These are phyloP conservation scores for Acanthisitta chloris DNA, from an alignment of 2,113 vertebrate genomes.

Conservation along the genomic window DNA sequence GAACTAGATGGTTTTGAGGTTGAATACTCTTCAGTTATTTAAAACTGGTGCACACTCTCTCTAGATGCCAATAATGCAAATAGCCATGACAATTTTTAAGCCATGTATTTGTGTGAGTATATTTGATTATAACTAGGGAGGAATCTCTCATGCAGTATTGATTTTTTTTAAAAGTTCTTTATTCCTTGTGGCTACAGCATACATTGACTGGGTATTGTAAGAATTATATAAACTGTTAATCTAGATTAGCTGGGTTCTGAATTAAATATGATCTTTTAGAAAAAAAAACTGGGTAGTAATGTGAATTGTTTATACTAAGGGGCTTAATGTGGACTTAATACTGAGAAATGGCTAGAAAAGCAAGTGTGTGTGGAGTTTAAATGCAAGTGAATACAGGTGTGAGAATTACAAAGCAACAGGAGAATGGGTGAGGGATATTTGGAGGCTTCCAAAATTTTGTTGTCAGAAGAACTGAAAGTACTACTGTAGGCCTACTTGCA, in stretches of 20 bases:
- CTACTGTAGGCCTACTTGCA: not conserved
- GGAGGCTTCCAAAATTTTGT: not conserved
- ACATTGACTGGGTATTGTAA: not conserved
- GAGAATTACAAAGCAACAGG: not conserved
- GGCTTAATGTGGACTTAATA: not conserved
- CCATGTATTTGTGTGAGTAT: not conserved
- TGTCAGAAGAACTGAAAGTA: not conserved
- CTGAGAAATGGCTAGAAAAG: not conserved
- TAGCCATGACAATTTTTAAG: not conserved
- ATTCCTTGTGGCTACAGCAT: not conserved
- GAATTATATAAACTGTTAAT: not conserved
- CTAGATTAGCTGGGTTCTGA: not conserved
- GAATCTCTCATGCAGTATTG: not conserved
- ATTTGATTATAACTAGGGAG: not conserved
- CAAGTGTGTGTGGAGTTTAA: rapidly evolving
- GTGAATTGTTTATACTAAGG: not conserved
- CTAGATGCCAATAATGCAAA: not conserved
- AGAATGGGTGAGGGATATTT: not conserved
- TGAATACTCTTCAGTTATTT: not conserved
- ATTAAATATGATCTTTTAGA: not conserved
- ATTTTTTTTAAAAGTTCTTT: not conserved
- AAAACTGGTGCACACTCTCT: not conserved
- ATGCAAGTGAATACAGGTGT: not conserved
- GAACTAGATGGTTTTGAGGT: not conserved
- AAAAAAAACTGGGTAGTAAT: not conserved